Conservation (phyloP, 2,113 vertebrate species). For the Protomyctophum bolini region DNA sequence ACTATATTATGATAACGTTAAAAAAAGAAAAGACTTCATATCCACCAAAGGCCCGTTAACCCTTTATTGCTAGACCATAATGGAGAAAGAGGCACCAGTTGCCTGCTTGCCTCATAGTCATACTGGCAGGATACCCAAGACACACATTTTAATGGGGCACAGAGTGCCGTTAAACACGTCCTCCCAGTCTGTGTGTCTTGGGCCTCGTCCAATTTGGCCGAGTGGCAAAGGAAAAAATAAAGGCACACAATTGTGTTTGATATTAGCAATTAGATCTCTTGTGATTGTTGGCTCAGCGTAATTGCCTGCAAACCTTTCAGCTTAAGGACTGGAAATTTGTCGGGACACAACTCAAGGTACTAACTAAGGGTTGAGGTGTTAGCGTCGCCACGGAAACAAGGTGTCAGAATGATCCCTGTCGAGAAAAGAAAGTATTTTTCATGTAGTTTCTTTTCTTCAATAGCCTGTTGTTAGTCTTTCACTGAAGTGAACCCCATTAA, state of each 20-base stretch:
- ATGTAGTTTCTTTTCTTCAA: conserved; percentile 15
- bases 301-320: conserved; percentile 16
- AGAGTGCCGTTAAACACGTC: conserved; percentile 37
- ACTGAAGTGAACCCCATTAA: conserved; percentile 33
- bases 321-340: conserved; percentile 50
- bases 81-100: conserved; percentile 12
- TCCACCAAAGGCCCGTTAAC: conserved; percentile 5
- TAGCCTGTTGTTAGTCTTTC: conserved; percentile 35
- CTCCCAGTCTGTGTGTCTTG: conserved; percentile 34
- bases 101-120: conserved; percentile 20
- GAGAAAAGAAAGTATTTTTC: conserved; percentile 48
- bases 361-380: conserved; percentile 11
- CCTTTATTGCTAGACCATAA: conserved; percentile 16
- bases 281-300: conserved; percentile 55
- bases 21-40: conserved; percentile 2
- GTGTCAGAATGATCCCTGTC: conserved; percentile 34
- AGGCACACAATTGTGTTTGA: conserved; percentile 25
- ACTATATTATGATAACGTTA: conserved; percentile 1
- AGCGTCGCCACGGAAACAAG: conserved; percentile 24
- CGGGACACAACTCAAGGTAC: conserved; percentile 15
- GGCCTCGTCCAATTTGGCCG: conserved; percentile 38
- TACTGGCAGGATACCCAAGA: conserved; percentile 22
- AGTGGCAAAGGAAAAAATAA: conserved; percentile 42
- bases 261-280: conserved; percentile 44
- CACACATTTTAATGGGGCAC: conserved; percentile 29